A percentile compares a stretch with the other conserved stretches of the same genome.
Conservation (phyloP, 2,888 invertebrate species). For the Tenthredo mesomela region DNA sequence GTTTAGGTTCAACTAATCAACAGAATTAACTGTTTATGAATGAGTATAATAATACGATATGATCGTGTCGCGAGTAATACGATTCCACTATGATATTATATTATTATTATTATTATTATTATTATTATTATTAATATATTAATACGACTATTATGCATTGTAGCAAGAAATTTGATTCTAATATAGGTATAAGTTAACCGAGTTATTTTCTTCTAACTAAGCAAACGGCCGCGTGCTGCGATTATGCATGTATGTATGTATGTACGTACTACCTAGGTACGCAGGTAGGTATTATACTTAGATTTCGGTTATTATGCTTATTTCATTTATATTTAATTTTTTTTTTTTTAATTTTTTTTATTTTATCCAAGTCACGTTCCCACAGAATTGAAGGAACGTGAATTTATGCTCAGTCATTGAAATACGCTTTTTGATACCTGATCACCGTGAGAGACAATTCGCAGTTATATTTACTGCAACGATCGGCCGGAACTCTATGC, state of each 20-base stretch:
- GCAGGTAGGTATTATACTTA: too few species aligned
- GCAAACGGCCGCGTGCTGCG: background rate
- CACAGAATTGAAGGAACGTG: slow-evolving; percentile 1
- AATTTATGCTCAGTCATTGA: background rate
- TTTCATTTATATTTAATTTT: background rate
- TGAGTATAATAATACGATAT: too few species aligned
- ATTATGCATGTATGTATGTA: background rate
- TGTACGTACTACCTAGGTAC: background rate
- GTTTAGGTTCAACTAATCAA: too few species aligned
- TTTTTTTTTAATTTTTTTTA: background rate
- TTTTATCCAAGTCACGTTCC: slow-evolving; percentile 8
- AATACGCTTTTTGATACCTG: slow-evolving; percentile 3
- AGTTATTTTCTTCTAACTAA: background rate
- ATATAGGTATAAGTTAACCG: background rate
- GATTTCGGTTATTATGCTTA: background rate
- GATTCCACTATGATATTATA: too few species aligned
- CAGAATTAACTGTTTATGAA: background rate
- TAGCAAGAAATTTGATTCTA: background rate
- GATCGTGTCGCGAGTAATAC: too few species aligned
- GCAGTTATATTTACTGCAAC: background rate
- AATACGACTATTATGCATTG: background rate
- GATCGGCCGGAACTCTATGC: background rate
- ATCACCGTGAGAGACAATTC: slow-evolving; percentile 23
- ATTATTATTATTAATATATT: too few species aligned
- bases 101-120: too few species aligned